A percentile compares a stretch with the other conserved stretches of the same genome.
phyloP scores from a whole-genome alignment of 2,888 invertebrate genomes.

The Blomia tropicalis region DNA sequence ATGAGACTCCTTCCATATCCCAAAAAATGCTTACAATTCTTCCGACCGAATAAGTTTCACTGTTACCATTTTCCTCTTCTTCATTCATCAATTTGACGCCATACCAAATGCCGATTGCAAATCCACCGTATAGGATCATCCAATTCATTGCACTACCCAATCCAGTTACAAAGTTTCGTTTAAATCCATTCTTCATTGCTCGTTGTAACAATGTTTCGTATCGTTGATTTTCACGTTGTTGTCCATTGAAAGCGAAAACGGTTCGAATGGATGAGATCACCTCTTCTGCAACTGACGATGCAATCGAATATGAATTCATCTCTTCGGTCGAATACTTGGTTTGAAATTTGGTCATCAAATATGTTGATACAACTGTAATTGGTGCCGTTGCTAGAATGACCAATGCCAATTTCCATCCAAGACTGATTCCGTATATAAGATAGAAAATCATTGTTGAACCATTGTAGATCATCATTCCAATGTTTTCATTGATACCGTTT shows the following conservation, averaged over 20 bases:
- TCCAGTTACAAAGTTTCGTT: slow-evolving; percentile 51
- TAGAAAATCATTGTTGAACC: slow-evolving; percentile 51
- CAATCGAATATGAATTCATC: slow-evolving; percentile 47
- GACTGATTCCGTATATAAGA: slow-evolving; percentile 50
- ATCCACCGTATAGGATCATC: slow-evolving; percentile 21
- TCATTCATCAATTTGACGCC: slow-evolving; percentile 25
- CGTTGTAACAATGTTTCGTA: slow-evolving; percentile 47
- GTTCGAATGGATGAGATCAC: slow-evolving; percentile 52
- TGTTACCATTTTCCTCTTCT: no score
- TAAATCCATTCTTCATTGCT: slow-evolving; percentile 47
- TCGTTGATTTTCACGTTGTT: slow-evolving; percentile 50
- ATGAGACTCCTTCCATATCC: slow-evolving; percentile 37
- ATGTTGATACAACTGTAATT: slow-evolving; percentile 36
- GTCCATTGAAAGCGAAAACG: slow-evolving; percentile 61
- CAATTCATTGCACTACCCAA: slow-evolving; percentile 55
- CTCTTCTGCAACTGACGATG: slow-evolving; percentile 60
- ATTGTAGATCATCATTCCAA: slow-evolving; percentile 55
- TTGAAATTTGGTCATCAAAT: slow-evolving; percentile 36
- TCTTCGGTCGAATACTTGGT: slow-evolving; percentile 26
- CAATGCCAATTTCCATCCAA: slow-evolving; percentile 42
- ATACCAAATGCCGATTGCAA: slow-evolving; percentile 24
- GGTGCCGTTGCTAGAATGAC: slow-evolving; percentile 43
- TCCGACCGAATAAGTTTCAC: slow-evolving; percentile 7
- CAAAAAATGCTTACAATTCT: slow-evolving; percentile 14
- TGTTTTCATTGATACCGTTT: slow-evolving; percentile 67